Base-by-base conservation (phyloP, 2,113 vertebrate genomes). In the Pluvianellus socialis region DNA sequence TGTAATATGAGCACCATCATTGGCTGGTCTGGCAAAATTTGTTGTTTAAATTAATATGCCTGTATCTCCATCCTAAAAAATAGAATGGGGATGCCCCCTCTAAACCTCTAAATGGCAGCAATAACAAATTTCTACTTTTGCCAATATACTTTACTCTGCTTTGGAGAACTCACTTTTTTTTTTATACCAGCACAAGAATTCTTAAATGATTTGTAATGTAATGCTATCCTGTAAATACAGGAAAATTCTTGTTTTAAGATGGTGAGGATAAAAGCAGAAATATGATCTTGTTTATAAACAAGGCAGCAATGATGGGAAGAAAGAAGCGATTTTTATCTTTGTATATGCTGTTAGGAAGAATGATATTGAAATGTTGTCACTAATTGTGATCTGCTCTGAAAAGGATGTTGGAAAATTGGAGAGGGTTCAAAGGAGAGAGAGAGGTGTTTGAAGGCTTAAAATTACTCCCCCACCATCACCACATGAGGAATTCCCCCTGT, bases 361-460 rank as follows among this genome's bases (percentile, higher is more conserved):
- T 4, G 7, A 17, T 79, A 81, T 17, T 77, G 73, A 86, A 94
- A 81, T 35, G 17, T 67, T 95, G 50, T 63, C 30, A 12, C 30
- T 65, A 91, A 79, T 79, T 92, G 66, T 52, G 20, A 81, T 92
- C 55, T 87, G 72, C 52, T 91, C 65, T 52, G 61, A 77, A 94
- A 89, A 92, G 9, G 8, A 59, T 55, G n/a, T 67, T 96, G 73
- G 55, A 92, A 96, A 95, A 89, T 52, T 96, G 62, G 94, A 90
- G 62, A 24, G 49, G 5, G 30, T 40, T 92, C 82, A 96, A 95
- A 88, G 50, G 18, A 35, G 67, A 32, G 42, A 21, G 24, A 42
- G 22, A 75, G 0, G 4, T 70, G 55, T 79, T 38, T 90, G 63
- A 89, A 83, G 42, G 72, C 23, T 76, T 88, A 74, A 79, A 89